Evolutionary conservation across 2,797 vertebrate genomes (phyloP), one percentile per base, ranked within the genome.

Genomic region (Chromobotia macracanthus): DNA sequence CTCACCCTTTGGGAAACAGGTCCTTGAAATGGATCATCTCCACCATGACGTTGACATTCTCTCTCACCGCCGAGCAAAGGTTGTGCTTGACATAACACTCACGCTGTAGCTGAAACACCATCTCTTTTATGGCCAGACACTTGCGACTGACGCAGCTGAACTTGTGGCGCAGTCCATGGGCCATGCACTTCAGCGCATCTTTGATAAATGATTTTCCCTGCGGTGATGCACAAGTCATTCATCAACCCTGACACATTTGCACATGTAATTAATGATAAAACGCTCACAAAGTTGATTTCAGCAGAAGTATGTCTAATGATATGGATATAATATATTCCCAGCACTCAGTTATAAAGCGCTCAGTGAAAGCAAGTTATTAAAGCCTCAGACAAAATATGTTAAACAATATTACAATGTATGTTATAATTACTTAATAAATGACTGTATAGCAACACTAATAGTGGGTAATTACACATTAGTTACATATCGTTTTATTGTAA

Each of bases 131-230:
- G 3, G 95, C 95, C 0, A 94, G 94, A 88, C 97, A 99, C 84
- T 97, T 96, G 72, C 97, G 95, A 90, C 96, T 98, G 87, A 97
- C 95, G 72, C 97, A 99, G 92, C 95, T 95, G 87, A 99, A 97
- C 84, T 95, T 94, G 91, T 96, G 96, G 50, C 96, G 91, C 86
- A 98, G 92, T 16, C 95, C 96, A 66, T 96, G 93, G 21, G 97
- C 97, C 94, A 97, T 96, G 86, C 97, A 99, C 77, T 95, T 96
- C 88, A 99, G 86, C 19, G 93, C 92, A 4, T 97, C 96, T 91
- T 99, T 99, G 90, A 99, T 97, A 88, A 94, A 97, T 0, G 95
- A 96, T 90, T 99, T 99, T 19, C 97, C 97, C 97, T 99, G 92
- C 0, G 48, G 72, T 3, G 8, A 68, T 1, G 19, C 60, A 55